Evolutionary conservation across 2,888 invertebrate species (phyloP), one percentile per base, ranked within the genome.

Genomic region (Brachycybe producta): DNA sequence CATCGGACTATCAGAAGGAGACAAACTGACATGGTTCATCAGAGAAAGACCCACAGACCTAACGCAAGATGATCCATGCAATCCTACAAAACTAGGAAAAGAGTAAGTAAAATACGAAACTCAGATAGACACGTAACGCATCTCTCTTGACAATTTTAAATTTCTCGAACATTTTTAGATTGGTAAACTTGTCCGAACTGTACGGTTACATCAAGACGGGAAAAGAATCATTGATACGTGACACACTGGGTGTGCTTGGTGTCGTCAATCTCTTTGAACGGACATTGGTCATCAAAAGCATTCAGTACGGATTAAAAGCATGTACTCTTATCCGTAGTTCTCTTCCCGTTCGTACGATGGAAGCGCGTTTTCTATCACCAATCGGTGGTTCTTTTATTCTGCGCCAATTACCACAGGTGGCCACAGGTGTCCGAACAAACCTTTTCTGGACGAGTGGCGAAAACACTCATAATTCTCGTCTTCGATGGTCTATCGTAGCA

Each of bases 1-100:
- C 13, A 21, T 30, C 5, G 45, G 45, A 13, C 45, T 35, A 2
- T 3, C 24, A 19, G 13, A 21, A 8, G 26, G 26, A 32, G 42
- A 42, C 28, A 34, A 32, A 26, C 34, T 45, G 21, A 35, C 45
- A 5, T 45, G 45, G 45, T 19, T 35, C 4, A 30, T 45, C 26
- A 34, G 45, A 35, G 45, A 45, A 17, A 19, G 23, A n/a, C 45
- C 45, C n/a, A 35, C 34, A 15, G 45, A 45, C 21, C 34, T 45
- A 5, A 3, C 45, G 11, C 19, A 32, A 35, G 21, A 45, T 21
- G 32, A 45, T 17, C 45, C 45, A 2, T 45, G 45, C 17, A 21
- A 21, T 26, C 21, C 30, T 24, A 23, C 32, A 35, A 45, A 45
- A 23, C 17, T 45, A 21, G 34, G 34, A 45, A 45, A 45, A 45